These are phyloP conservation scores for Rhizoglyphus robini DNA, from an alignment of 1,140 invertebrate species.

Conservation along the genomic window DNA sequence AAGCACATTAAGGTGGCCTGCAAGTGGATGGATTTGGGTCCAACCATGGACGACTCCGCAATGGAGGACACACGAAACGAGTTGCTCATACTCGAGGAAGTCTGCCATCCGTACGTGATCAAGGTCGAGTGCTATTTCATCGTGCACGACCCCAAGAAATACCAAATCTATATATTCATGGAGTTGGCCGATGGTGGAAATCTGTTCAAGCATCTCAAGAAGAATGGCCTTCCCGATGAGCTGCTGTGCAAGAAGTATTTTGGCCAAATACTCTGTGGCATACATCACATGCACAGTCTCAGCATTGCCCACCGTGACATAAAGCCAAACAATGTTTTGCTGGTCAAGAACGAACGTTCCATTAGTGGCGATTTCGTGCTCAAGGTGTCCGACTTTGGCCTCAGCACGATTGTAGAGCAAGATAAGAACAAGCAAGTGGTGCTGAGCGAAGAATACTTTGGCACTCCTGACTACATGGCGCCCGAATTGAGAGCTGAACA, in stretches of 20 bases:
- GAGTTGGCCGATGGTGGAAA: slow-evolving; percentile 10
- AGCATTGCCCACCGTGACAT: slow-evolving; percentile 16
- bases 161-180: slow-evolving; percentile 15
- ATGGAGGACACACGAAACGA: slow-evolving; percentile 1
- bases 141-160: not conserved
- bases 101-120: slow-evolving; percentile 8
- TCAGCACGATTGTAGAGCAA: not conserved
- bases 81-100: not conserved
- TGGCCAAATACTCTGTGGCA: slow-evolving; percentile 5
- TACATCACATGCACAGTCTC: not conserved
- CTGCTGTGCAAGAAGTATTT: slow-evolving; percentile 3
- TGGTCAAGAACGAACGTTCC: not conserved
- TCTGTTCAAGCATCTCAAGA: slow-evolving; percentile 11
- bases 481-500: slow-evolving; percentile 64
- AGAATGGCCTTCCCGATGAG: slow-evolving; percentile 3
- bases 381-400: slow-evolving; percentile 4
- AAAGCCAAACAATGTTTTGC: not conserved
- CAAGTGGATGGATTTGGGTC: slow-evolving; percentile 3
- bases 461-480: slow-evolving; percentile 79
- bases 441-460: slow-evolving; percentile 16
- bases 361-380: slow-evolving; percentile 1
- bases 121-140: not conserved
- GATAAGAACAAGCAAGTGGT: not conserved
- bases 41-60: not conserved
- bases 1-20: not conserved